Evolutionary conservation across 1,140 invertebrate species (phyloP).

Genomic region (Acyrthosiphon pisum): DNA sequence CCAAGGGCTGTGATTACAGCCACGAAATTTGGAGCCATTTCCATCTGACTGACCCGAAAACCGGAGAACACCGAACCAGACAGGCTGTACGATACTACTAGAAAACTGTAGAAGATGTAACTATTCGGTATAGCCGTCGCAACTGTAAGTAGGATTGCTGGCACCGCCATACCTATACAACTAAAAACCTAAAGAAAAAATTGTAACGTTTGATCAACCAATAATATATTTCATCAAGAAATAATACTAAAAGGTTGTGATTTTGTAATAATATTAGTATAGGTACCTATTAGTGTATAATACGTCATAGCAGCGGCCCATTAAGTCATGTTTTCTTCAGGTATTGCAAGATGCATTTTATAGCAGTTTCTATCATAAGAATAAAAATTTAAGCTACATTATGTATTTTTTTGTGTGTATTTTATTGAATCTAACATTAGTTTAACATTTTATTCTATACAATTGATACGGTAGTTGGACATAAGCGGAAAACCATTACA

Average conservation of each 20-base stretch:
- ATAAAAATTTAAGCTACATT: not conserved
- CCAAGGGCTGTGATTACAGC: not conserved
- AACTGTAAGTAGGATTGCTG: not conserved
- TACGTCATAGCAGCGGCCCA: not conserved
- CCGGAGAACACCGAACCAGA: constrained; percentile 47
- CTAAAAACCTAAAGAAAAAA: not conserved
- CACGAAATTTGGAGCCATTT: constrained; percentile 35
- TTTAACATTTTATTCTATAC: no score
- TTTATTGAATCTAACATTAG: no score
- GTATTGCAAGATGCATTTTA: not conserved
- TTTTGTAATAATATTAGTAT: not conserved
- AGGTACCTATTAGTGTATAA: not conserved
- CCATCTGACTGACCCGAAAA: constrained; percentile 36
- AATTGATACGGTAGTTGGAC: no score
- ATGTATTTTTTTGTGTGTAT: no score
- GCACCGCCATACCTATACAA: not conserved
- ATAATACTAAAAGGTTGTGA: not conserved
- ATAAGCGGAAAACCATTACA: no score
- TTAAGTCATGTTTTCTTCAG: no score
- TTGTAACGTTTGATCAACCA: not conserved
- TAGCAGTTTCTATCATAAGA: not conserved
- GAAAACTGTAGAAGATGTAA: not conserved
- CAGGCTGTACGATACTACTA: not conserved
- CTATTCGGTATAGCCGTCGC: not conserved
- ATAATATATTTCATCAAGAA: not conserved